A percentile compares a stretch with the other conserved stretches of the same genome.
phyloP scores from a whole-genome alignment of 2,797 vertebrate species.

The Sardinella longiceps region DNA sequence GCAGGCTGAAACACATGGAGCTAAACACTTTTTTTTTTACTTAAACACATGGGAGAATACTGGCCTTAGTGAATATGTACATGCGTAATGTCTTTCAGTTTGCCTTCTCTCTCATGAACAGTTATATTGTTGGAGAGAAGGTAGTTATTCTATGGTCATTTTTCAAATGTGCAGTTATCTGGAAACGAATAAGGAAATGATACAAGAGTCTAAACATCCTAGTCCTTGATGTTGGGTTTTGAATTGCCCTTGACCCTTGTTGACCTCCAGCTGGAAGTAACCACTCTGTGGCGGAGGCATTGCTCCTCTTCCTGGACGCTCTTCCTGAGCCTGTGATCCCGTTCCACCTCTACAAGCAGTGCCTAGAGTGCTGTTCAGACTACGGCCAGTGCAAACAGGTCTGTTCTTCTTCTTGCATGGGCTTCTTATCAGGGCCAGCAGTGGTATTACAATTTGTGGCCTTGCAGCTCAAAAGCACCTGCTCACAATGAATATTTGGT shows the following conservation, averaged over 20 bases:
- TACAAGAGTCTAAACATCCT: background rate
- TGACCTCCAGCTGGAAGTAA: constrained; percentile 84
- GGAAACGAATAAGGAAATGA: background rate
- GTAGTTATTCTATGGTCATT: background rate
- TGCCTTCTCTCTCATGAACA: background rate
- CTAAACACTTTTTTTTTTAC: too few relatives aligned
- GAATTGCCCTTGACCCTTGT: constrained; percentile 60
- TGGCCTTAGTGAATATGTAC: background rate
- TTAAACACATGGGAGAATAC: too few relatives aligned
- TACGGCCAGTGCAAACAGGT: constrained; percentile 85
- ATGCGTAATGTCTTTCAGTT: background rate
- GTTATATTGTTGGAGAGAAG: background rate
- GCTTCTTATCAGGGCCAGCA: too few relatives aligned
- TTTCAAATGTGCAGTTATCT: background rate
- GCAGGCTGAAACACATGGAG: too few relatives aligned
- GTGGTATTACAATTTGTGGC: too few relatives aligned
- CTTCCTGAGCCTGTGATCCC: constrained; percentile 93
- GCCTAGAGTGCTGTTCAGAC: constrained; percentile 73
- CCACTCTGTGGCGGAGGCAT: constrained; percentile 92
- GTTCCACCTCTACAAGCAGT: constrained; percentile 79
- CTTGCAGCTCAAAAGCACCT: too few relatives aligned
- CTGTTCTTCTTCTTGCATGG: constrained; percentile 46
- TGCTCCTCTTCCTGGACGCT: constrained; percentile 94
- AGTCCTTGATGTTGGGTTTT: background rate
- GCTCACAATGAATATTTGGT: too few relatives aligned